Evolutionary conservation across 1,140 invertebrate species (phyloP).

Genomic region (Druon quercuslanigerum): DNA sequence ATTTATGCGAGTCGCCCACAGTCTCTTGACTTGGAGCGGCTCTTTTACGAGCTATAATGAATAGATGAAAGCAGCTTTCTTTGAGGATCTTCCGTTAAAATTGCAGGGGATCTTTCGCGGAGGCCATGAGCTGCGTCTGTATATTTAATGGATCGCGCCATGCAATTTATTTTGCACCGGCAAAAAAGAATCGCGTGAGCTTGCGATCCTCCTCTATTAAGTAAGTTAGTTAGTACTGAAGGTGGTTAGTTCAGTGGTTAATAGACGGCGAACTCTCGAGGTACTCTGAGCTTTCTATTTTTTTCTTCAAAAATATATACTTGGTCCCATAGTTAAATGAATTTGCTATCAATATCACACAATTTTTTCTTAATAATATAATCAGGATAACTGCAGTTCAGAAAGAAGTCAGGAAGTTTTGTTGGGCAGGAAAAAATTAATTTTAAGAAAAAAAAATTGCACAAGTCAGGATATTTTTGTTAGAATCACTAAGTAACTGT

Average conservation of each 20-base stretch:
- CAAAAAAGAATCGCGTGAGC: slow-evolving; percentile 29
- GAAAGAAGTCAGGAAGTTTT: too few relatives aligned
- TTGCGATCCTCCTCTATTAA: slow-evolving; percentile 24
- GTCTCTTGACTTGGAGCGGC: slow-evolving; percentile 29
- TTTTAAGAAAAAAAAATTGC: too few relatives aligned
- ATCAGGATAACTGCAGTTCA: too few relatives aligned
- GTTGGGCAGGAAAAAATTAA: too few relatives aligned
- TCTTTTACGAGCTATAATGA: slow-evolving; percentile 30
- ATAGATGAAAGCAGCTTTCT: slow-evolving; percentile 30
- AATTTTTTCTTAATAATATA: too few relatives aligned
- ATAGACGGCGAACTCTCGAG: background rate
- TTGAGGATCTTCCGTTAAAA: slow-evolving; percentile 28
- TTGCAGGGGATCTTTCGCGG: slow-evolving; percentile 30
- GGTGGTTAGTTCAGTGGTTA: background rate
- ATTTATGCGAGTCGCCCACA: slow-evolving; percentile 30
- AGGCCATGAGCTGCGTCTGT: slow-evolving; percentile 27
- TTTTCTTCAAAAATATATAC: too few relatives aligned
- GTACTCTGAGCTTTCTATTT: background rate
- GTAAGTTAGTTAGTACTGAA: background rate
- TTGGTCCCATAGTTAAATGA: too few relatives aligned
- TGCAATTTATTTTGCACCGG: slow-evolving; percentile 22
- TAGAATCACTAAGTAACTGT: too few relatives aligned
- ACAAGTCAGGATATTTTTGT: too few relatives aligned
- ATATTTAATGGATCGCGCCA: slow-evolving; percentile 28
- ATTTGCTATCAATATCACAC: too few relatives aligned